Percentiles rank a stretch among this genome's conserved stretches.
phyloP scores from a whole-genome alignment of 2,888 invertebrate genomes.

The Cheilosia pagana region DNA sequence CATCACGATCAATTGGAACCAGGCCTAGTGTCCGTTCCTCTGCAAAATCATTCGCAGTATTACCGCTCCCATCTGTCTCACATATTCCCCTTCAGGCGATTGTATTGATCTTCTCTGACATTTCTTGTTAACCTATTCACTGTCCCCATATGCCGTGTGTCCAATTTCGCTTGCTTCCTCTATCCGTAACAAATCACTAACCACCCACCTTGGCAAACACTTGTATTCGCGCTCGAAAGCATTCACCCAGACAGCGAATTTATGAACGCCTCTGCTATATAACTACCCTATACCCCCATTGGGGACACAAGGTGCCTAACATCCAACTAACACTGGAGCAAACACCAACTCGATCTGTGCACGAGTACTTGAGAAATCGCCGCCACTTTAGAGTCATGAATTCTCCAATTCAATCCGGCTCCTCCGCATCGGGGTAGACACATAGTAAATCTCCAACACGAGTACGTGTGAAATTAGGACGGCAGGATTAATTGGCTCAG shows the following conservation, averaged over 20 bases:
- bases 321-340: slow-evolving; percentile 54
- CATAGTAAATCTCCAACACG: slow-evolving; percentile 61
- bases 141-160: slow-evolving; percentile 16
- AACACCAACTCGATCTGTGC: slow-evolving; percentile 19
- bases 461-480: slow-evolving; percentile 74
- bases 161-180: slow-evolving; percentile 11
- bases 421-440: slow-evolving; percentile 52
- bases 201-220: slow-evolving; percentile 72
- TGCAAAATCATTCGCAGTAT: no score
- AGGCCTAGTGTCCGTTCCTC: no score
- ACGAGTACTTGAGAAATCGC: slow-evolving; percentile 63
- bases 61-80: not conserved
- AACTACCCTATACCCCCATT: slow-evolving; percentile 13
- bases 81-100: not conserved
- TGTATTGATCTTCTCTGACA: slow-evolving; percentile 50
- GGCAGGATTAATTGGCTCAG: slow-evolving; percentile 73
- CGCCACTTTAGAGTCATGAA: slow-evolving; percentile 71
- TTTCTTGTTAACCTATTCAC: slow-evolving; percentile 47
- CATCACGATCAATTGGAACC: not conserved
- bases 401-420: slow-evolving; percentile 69
- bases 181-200: slow-evolving; percentile 61
- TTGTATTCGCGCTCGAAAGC: slow-evolving; percentile 51
- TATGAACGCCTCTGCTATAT: slow-evolving; percentile 56
- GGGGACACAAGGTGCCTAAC: slow-evolving; percentile 30
- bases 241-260: slow-evolving; percentile 42